Percentiles rank a stretch among this genome's conserved stretches.
These are phyloP conservation scores for Copsychus sechellarum DNA, from an alignment of 2,113 vertebrate species.

Conservation along the genomic window DNA sequence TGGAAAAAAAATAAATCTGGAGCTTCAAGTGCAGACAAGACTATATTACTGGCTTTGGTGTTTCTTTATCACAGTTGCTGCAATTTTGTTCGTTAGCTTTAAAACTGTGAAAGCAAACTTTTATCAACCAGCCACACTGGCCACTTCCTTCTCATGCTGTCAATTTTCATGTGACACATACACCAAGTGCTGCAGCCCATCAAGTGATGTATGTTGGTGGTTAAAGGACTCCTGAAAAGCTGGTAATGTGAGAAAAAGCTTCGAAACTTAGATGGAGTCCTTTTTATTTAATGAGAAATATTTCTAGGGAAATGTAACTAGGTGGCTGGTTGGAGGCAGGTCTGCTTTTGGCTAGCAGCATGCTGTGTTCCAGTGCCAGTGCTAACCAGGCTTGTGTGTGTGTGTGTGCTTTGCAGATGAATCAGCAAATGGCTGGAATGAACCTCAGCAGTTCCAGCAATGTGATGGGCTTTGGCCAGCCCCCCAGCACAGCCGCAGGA, in stretches of 20 bases:
- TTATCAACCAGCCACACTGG: neutral
- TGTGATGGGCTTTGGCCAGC: slow-evolving; percentile 76
- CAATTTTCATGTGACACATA: rapidly evolving
- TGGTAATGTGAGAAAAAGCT: neutral
- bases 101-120: neutral
- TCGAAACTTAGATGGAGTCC: neutral
- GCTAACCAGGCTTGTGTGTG: neutral
- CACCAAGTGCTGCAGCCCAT: neutral
- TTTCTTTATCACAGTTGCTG: neutral
- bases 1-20: neutral
- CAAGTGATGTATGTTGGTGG: neutral
- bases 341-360: neutral
- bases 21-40: neutral
- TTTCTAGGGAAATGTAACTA: neutral
- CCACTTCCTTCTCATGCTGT: neutral
- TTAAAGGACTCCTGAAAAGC: neutral
- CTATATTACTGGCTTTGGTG: neutral
- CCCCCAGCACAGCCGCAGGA: slow-evolving; percentile 80
- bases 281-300: neutral
- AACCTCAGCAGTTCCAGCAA: slow-evolving; percentile 74
- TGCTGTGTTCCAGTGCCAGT: neutral
- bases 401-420: slow-evolving; percentile 81
- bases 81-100: neutral
- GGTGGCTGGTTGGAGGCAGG: neutral
- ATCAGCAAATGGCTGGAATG: slow-evolving; percentile 94